These are phyloP conservation scores for Drosophila mercatorum DNA, from an alignment of 2,888 invertebrate species.

Conservation along the genomic window DNA sequence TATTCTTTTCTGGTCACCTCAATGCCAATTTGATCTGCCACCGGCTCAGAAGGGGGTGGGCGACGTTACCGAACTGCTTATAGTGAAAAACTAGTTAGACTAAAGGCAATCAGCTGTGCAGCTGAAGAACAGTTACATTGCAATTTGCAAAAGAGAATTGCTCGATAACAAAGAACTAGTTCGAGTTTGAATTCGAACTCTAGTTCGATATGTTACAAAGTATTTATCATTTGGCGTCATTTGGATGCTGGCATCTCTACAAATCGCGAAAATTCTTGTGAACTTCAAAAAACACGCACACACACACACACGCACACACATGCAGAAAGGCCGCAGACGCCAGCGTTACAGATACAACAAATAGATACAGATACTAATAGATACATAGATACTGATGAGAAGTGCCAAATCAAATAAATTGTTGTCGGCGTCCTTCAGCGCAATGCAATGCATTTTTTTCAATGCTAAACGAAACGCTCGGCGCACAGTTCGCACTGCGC, in stretches of 20 bases:
- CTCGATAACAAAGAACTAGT: slow-evolving; percentile 5
- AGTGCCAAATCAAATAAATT: slow-evolving; percentile 67
- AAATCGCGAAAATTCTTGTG: slow-evolving; percentile 53
- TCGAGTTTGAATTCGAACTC: background rate
- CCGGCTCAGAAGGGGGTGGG: slow-evolving; percentile 33
- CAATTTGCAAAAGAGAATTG: background rate
- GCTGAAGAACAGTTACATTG: background rate
- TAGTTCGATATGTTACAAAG: slow-evolving; percentile 17
- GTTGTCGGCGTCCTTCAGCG: slow-evolving; percentile 72
- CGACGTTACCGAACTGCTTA: slow-evolving; percentile 24
- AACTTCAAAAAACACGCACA: slow-evolving; percentile 61
- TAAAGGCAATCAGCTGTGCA: slow-evolving; percentile 10
- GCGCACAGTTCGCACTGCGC: slow-evolving; percentile 1
- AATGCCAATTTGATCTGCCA: slow-evolving; percentile 77
- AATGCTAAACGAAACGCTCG: slow-evolving; percentile 62
- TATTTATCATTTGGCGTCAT: slow-evolving; percentile 49
- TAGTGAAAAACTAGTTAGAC: slow-evolving; percentile 1
- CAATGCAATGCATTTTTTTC: slow-evolving; percentile 74
- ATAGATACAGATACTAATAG: slow-evolving; percentile 34
- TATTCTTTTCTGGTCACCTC: slow-evolving; percentile 74
- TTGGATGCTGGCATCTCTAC: slow-evolving; percentile 45
- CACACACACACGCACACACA: slow-evolving; percentile 3
- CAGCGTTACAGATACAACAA: slow-evolving; percentile 33
- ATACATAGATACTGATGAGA: slow-evolving; percentile 47
- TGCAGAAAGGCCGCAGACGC: slow-evolving; percentile 50